These are phyloP conservation scores for Cyprinodon brontotheroides DNA, from an alignment of 2,113 vertebrate genomes.

Conservation along the genomic window DNA sequence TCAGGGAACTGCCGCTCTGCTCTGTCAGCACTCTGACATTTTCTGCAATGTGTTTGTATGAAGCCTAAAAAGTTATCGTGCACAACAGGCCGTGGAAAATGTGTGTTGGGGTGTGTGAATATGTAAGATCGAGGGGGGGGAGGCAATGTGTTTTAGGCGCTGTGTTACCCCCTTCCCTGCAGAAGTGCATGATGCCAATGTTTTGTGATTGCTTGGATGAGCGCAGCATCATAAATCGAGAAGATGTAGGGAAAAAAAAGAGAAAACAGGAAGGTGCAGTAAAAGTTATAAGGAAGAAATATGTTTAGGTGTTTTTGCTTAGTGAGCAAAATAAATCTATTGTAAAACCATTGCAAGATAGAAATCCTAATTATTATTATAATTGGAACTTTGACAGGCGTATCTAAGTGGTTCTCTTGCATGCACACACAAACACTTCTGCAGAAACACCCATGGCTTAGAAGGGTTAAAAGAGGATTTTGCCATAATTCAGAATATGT, in stretches of 20 bases:
- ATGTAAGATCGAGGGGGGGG: constrained; percentile 36
- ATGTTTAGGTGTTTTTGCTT: constrained; percentile 44
- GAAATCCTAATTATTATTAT: constrained; percentile 71
- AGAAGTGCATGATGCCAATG: constrained; percentile 67
- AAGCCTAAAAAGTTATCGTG: constrained; percentile 42
- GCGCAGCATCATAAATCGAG: constrained; percentile 65
- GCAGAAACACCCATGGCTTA: constrained; percentile 27
- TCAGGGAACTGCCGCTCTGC: constrained; percentile 24
- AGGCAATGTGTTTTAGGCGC: constrained; percentile 59
- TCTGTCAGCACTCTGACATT: constrained; percentile 34
- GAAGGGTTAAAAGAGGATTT: constrained; percentile 52
- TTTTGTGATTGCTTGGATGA: constrained; percentile 66
- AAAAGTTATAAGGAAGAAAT: not conserved
- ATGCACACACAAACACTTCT: constrained; percentile 31
- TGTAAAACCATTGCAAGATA: constrained; percentile 68
- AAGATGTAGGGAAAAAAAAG: constrained; percentile 34
- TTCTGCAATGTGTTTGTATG: constrained; percentile 10
- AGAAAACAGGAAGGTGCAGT: not conserved
- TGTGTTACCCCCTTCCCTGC: constrained; percentile 61
- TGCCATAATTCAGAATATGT: constrained; percentile 64
- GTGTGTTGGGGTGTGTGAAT: constrained; percentile 21
- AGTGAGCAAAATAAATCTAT: constrained; percentile 75
- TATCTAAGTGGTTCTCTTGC: constrained; percentile 56
- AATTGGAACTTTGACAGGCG: constrained; percentile 77
- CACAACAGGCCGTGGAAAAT: constrained; percentile 27